phyloP scores from a whole-genome alignment of 2,113 vertebrate genomes.

The Hypanus sabinus region DNA sequence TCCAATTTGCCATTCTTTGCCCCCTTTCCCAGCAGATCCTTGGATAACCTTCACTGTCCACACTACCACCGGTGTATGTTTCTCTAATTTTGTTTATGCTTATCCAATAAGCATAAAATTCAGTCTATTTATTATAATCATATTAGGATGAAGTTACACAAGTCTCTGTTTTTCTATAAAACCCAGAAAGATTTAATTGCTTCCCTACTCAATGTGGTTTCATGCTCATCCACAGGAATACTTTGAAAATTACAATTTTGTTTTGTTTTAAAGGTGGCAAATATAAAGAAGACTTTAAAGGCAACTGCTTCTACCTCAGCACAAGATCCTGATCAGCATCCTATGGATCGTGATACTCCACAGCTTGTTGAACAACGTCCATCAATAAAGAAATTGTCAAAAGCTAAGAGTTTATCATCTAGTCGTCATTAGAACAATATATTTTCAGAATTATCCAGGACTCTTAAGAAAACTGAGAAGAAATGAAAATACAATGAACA shows the following conservation, averaged over 20 bases:
- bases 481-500: constrained; percentile 17
- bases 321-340: constrained; percentile 65
- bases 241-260: not conserved
- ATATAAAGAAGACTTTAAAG: constrained; percentile 70
- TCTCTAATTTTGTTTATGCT: no score
- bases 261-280: constrained; percentile 56
- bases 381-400: constrained; percentile 73
- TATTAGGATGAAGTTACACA: no score
- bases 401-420: constrained; percentile 75
- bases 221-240: not conserved
- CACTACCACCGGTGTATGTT: no score
- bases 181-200: not conserved
- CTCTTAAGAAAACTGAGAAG: not conserved
- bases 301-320: constrained; percentile 60
- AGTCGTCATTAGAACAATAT: constrained; percentile 65
- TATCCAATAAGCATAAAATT: no score
- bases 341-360: constrained; percentile 62
- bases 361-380: constrained; percentile 65
- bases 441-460: constrained; percentile 43
- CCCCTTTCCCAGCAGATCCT: no score
- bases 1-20: no score
- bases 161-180: not conserved
- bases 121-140: no score
- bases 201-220: not conserved
- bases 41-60: no score